Evolutionary conservation across 2,113 vertebrate species (phyloP).

Genomic region (Mesitornis unicolor): DNA sequence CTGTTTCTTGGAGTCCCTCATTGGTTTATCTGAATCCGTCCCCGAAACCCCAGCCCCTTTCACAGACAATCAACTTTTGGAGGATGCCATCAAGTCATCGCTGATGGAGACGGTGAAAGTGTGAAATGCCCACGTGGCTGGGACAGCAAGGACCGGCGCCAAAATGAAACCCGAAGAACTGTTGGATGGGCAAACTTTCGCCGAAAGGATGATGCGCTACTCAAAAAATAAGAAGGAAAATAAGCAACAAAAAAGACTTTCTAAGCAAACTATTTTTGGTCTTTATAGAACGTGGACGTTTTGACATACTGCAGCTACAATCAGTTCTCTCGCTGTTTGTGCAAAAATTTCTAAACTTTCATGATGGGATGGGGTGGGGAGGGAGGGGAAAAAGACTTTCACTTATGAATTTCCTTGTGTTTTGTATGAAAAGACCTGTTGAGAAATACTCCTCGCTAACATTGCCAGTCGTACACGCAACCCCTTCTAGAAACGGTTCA

Average conservation of each 20-base stretch:
- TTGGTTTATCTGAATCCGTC: slow-evolving; percentile 87
- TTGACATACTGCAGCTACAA: slow-evolving; percentile 67
- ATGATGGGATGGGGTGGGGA: background rate
- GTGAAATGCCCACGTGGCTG: slow-evolving; percentile 27
- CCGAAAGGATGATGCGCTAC: background rate
- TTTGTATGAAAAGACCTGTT: slow-evolving; percentile 56
- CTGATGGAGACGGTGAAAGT: slow-evolving; percentile 90
- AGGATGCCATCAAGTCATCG: slow-evolving; percentile 88
- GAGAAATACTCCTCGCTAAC: slow-evolving; percentile 38
- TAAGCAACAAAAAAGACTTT: background rate
- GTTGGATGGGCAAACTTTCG: background rate
- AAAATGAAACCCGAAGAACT: background rate
- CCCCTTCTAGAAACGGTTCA: slow-evolving; percentile 46
- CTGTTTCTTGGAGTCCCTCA: slow-evolving; percentile 91
- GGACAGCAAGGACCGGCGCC: background rate
- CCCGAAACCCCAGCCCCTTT: slow-evolving; percentile 84
- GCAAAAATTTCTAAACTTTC: slow-evolving; percentile 60
- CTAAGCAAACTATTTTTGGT: slow-evolving; percentile 53
- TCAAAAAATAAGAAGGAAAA: background rate
- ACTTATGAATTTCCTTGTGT: slow-evolving; percentile 40
- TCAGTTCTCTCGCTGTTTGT: slow-evolving; percentile 63
- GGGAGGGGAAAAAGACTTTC: slow-evolving; percentile 22
- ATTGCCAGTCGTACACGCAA: slow-evolving; percentile 42
- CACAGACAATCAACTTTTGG: slow-evolving; percentile 90
- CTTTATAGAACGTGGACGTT: slow-evolving; percentile 44